These are phyloP conservation scores for Sebastes kiyomatsui DNA, from an alignment of 2,797 vertebrate species.

Conservation along the genomic window DNA sequence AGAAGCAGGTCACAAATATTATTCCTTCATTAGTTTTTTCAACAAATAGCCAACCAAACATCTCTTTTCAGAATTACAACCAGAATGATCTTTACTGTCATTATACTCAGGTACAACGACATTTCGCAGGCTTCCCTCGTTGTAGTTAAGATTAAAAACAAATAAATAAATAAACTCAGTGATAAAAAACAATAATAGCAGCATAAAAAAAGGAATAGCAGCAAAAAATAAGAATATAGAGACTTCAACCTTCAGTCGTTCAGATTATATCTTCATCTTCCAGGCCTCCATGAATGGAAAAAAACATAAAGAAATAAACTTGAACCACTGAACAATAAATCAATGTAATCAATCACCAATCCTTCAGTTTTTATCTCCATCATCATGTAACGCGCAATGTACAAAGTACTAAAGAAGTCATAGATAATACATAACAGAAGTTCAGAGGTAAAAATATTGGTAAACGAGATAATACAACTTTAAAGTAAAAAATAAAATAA, in stretches of 20 bases:
- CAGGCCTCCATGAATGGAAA: background rate
- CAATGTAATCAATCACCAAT: background rate
- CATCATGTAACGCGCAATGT: background rate
- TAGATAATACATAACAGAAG: background rate
- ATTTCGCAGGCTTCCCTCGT: too few species aligned
- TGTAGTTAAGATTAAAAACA: too few species aligned
- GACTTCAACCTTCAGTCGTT: background rate
- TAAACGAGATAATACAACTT: background rate
- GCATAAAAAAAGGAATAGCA: too few species aligned
- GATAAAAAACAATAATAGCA: too few species aligned
- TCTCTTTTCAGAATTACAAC: background rate
- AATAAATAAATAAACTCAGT: too few species aligned
- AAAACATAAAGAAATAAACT: background rate
- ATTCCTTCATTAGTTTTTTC: background rate
- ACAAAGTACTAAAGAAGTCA: background rate
- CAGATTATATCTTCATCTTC: background rate
- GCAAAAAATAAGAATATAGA: too few species aligned
- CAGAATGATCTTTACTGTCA: too few species aligned
- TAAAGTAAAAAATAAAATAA: too few species aligned
- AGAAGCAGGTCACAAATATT: background rate
- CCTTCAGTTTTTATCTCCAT: background rate
- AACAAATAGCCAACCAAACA: background rate
- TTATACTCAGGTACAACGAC: too few species aligned
- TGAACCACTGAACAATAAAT: background rate
- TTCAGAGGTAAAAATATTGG: background rate